Evolutionary conservation across 37 sponge, comb jelly and placozoan species (phyloP), one percentile per base, ranked within the genome.

Genomic region (Tethya wilhelma): DNA sequence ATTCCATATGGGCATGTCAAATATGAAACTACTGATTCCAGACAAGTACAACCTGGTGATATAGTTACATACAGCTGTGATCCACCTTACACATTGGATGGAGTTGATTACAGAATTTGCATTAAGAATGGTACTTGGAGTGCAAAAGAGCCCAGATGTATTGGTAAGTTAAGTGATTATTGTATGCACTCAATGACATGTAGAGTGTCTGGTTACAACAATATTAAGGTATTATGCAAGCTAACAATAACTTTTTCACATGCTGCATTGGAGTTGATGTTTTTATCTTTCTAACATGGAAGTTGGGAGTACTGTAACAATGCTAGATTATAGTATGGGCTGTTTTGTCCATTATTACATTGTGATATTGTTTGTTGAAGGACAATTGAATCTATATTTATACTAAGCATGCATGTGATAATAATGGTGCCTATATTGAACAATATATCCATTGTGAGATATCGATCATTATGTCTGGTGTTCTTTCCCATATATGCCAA

Each of bases 121-220:
- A 22, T 75, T 17, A 56, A 42, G 22, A 75, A 75, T 75, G 75
- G 75, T 34, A 75, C 38, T 33, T 75, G 75, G 75, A 75, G 60
- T 59, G 75, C 12, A 2, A 19, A 19, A 36, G 60, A 75, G 38
- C 75, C 75, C 6, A 8, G 22, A 17, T 75, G 75, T 57, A 34
- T 75, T 59, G 75, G 75, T 71, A 31, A 71, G 71, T n/a, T n/a
- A n/a, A n/a, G n/a, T n/a, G n/a, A n/a, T n/a, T n/a, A n/a, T n/a
- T n/a, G n/a, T n/a, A n/a, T n/a, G n/a, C n/a, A n/a, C n/a, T n/a
- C n/a, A n/a, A n/a, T n/a, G 14, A 49, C 14, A 9, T 49, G 53
- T 19, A 19, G 9, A 19, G 9, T 49, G 53, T 9, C 14, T 9
- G 53, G 53, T 9, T 19, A 49, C 14, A 49, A 49, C 14, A 49